Evolutionary conservation across 2,888 invertebrate species (phyloP).

Genomic region (Dromius quadrimaculatus): DNA sequence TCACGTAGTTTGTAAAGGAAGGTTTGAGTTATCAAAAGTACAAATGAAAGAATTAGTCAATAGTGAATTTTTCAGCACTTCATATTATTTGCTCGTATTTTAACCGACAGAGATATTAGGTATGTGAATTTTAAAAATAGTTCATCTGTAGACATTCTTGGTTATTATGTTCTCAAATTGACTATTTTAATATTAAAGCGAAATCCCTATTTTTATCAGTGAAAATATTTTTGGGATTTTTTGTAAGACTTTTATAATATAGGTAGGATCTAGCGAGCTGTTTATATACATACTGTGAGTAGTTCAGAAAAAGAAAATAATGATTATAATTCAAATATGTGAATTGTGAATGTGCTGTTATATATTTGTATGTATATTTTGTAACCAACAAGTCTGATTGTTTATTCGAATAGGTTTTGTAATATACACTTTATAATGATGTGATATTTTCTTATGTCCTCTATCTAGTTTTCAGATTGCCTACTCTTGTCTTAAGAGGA

Average conservation of each 20-base stretch:
- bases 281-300: constrained; percentile 51
- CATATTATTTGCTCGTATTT: constrained; percentile 31
- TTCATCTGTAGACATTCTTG: constrained; percentile 27
- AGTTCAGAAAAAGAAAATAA: constrained; percentile 44
- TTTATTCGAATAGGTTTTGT: constrained; percentile 62
- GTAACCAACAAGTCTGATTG: constrained; percentile 59
- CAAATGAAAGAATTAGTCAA: constrained; percentile 45
- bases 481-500: too few species aligned
- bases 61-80: constrained; percentile 33
- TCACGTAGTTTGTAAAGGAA: not conserved
- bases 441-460: constrained; percentile 18
- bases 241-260: constrained; percentile 64
- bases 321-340: constrained; percentile 52
- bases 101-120: not conserved
- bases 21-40: constrained; percentile 39
- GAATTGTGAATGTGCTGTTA: constrained; percentile 51
- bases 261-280: constrained; percentile 45
- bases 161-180: constrained; percentile 43
- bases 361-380: constrained; percentile 61
- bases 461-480: too few species aligned
- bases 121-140: constrained; percentile 13
- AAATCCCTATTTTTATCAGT: constrained; percentile 63
- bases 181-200: constrained; percentile 51
- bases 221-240: constrained; percentile 64
- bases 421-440: constrained; percentile 58